Conservation (phyloP, 2,888 invertebrate species). For the Beris chalybata region DNA sequence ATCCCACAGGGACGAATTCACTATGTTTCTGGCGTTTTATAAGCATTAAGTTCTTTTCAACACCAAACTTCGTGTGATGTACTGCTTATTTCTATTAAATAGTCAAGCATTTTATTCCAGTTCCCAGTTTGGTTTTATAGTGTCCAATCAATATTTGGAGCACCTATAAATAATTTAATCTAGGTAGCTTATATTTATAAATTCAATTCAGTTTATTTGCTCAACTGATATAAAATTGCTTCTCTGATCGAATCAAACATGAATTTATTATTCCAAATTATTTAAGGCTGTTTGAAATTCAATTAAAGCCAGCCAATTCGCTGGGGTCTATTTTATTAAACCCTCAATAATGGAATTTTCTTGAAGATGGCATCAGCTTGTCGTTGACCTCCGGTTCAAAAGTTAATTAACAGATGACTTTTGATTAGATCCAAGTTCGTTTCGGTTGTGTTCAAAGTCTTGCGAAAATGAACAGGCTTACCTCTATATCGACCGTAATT, state of each 20-base stretch:
- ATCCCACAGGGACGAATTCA: no score
- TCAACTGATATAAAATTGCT: no score
- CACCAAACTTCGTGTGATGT: no score
- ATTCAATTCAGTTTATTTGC: no score
- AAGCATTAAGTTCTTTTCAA: no score
- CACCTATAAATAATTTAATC: no score
- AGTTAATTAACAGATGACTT: constrained; percentile 20
- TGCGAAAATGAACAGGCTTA: neutral
- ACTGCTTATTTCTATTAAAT: no score
- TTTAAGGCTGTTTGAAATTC: constrained; percentile 3
- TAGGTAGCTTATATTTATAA: no score
- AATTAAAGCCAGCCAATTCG: constrained; percentile 11
- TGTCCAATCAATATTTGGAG: no score
- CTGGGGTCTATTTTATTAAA: neutral
- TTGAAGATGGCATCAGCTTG: neutral
- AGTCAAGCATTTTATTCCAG: no score
- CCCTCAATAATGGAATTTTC: neutral
- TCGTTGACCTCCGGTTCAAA: constrained; percentile 23
- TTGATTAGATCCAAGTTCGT: constrained; percentile 8
- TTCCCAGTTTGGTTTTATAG: no score
- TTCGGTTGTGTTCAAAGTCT: neutral
- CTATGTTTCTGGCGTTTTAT: no score
- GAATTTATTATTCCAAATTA: neutral
- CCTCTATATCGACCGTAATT: constrained; percentile 8
- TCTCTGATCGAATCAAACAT: neutral